phyloP scores from a whole-genome alignment of 2,888 invertebrate genomes.

The Eubasilissa splendida region DNA sequence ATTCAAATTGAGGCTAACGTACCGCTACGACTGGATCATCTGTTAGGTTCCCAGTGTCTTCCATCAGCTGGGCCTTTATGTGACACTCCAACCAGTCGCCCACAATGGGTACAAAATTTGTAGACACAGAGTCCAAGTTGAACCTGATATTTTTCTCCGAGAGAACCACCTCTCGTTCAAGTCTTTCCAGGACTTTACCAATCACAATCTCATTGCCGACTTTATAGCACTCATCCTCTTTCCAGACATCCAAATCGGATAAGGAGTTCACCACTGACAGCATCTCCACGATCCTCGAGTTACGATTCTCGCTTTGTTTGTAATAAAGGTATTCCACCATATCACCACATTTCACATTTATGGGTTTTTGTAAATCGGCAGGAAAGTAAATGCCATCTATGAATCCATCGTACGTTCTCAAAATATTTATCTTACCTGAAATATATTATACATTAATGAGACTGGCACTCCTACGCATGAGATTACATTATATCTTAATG shows the following conservation, averaged over 20 bases:
- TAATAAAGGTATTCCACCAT: slow-evolving; percentile 74
- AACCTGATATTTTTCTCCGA: slow-evolving; percentile 74
- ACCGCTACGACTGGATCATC: slow-evolving; percentile 69
- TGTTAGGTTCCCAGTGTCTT: slow-evolving; percentile 65
- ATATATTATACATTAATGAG: not conserved
- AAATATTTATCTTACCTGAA: slow-evolving; percentile 75
- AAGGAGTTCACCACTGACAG: slow-evolving; percentile 65
- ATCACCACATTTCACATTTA: slow-evolving; percentile 69
- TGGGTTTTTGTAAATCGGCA: slow-evolving; percentile 1
- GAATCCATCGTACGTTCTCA: slow-evolving; percentile 68
- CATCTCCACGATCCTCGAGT: slow-evolving; percentile 70
- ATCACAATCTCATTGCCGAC: slow-evolving; percentile 61
- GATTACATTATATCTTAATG: not conserved
- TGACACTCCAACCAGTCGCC: slow-evolving; percentile 81
- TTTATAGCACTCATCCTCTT: slow-evolving; percentile 60
- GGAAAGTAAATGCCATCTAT: slow-evolving; percentile 68
- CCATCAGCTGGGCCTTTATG: slow-evolving; percentile 75
- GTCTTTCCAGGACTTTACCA: slow-evolving; percentile 64
- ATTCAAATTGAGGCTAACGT: slow-evolving; percentile 23
- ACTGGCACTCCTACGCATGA: not conserved
- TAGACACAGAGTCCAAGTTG: slow-evolving; percentile 75
- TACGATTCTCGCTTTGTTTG: slow-evolving; percentile 53
- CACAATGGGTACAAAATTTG: slow-evolving; percentile 77
- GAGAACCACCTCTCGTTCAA: slow-evolving; percentile 67
- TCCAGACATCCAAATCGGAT: slow-evolving; percentile 53